These are phyloP conservation scores for Turdus rufiventris DNA, from an alignment of 2,113 vertebrate genomes.

Conservation along the genomic window DNA sequence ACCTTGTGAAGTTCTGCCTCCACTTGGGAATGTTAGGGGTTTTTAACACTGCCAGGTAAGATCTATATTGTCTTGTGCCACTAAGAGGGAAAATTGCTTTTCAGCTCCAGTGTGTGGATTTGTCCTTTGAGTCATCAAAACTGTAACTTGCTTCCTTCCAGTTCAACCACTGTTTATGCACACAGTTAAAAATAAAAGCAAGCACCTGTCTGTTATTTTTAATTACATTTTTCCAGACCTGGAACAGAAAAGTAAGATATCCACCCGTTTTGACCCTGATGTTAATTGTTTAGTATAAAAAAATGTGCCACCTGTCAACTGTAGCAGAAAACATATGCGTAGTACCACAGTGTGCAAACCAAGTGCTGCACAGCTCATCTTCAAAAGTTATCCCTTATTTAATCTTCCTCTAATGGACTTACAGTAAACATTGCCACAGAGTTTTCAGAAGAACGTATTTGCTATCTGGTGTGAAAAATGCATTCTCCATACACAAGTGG, in stretches of 20 bases:
- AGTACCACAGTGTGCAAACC: not conserved
- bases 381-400: not conserved
- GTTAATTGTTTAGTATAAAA: constrained; percentile 30
- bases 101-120: not conserved
- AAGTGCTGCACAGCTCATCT: not conserved
- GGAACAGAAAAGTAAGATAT: constrained; percentile 6
- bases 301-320: not conserved
- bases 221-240: not conserved
- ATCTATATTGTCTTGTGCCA: not conserved
- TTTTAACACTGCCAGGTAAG: not conserved
- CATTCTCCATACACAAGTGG: not conserved
- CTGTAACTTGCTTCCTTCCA: not conserved
- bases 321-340: constrained; percentile 8
- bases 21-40: rapidly evolving
- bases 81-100: not conserved
- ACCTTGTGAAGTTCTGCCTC: not conserved
- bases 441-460: not conserved
- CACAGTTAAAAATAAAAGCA: not conserved
- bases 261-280: not conserved
- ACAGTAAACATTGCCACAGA: not conserved
- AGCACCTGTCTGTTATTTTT: not conserved
- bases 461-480: not conserved
- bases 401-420: not conserved
- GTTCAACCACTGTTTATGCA: not conserved
- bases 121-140: not conserved